Evolutionary conservation across 37 sponge, comb jelly and placozoan species (phyloP), one percentile per base, ranked within the genome.

Genomic region (Cliona cf. orientalis): DNA sequence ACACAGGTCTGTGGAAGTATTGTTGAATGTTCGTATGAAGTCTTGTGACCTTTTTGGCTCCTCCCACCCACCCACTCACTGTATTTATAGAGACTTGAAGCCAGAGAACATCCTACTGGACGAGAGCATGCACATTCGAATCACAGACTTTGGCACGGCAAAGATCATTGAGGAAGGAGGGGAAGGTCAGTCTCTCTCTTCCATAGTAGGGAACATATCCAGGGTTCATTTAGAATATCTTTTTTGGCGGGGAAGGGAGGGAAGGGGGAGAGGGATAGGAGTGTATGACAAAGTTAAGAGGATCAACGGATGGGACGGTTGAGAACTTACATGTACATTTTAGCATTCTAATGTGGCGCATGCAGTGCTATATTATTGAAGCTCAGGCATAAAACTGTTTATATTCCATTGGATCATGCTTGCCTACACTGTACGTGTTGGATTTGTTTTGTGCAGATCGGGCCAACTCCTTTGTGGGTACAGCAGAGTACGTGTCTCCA

Each of bases 91-190:
- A 46, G 98, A 97, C 65, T 78, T 97, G 56, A 97, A 97, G 64
- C 98, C 98, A 32, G 98, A 97, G 83, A 97, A 97, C 71, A 92
- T 97, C 38, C 93, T 97, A 28, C 88, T 97, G 34, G 88, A 80
- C 33, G 86, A 92, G 32, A 58, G 80, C 53, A 92, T 91, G 93
- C 98, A 97, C 84, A 95, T 97, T 56, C 72, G 82, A 59, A 90
- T 97, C 57, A 95, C 98, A 28, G 98, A 97, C 74, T 97, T 97
- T 84, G 98, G 98, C 26, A 92, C 98, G 32, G 98, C 98, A 14
- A 93, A 93, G 42, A 58, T 95, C 5, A 60, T 97, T 9, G 87
- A 91, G 32, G 59, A 59, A 56, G 91, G 64, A 38, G 94, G 77
- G 53, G 80, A 91, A 62, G 87, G 88, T 91, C 67, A 42, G 53